Conservation (phyloP, 1,140 invertebrate species). For the Eciton burchellii region DNA sequence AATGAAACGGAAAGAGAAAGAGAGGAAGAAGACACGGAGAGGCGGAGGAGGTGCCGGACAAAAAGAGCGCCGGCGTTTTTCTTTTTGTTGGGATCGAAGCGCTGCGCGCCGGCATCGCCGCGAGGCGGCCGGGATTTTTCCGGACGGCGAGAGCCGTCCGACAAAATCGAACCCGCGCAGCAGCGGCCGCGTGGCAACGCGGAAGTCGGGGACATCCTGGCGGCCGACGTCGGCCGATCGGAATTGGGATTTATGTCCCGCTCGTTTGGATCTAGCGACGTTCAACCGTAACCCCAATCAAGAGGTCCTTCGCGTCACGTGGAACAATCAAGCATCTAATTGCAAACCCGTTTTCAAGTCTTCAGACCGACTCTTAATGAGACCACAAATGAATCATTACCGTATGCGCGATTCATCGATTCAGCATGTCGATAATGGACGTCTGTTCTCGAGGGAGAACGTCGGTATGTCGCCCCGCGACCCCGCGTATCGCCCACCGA, state of each 20-base stretch:
- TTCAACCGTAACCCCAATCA: constrained; percentile 1
- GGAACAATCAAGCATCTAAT: neutral
- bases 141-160: neutral
- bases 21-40: constrained; percentile 47
- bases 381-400: constrained; percentile 5
- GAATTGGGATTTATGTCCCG: constrained; percentile 28
- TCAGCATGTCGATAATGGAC: neutral
- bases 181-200: constrained; percentile 9
- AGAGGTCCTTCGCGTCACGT: neutral
- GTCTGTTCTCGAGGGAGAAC: neutral
- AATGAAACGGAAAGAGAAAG: constrained; percentile 44
- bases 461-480: neutral
- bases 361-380: neutral
- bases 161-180: constrained; percentile 19
- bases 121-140: constrained; percentile 45
- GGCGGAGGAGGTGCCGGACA: constrained; percentile 6
- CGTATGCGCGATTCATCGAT: neutral
- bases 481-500: constrained; percentile 26
- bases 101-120: constrained; percentile 14
- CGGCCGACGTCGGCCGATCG: neutral
- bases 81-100: constrained; percentile 55
- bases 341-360: neutral
- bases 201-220: too few relatives aligned
- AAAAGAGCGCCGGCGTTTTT: constrained; percentile 42
- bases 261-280: constrained; percentile 6